Base-by-base conservation (phyloP, 2,113 vertebrate genomes). In the Hassar affinis region DNA sequence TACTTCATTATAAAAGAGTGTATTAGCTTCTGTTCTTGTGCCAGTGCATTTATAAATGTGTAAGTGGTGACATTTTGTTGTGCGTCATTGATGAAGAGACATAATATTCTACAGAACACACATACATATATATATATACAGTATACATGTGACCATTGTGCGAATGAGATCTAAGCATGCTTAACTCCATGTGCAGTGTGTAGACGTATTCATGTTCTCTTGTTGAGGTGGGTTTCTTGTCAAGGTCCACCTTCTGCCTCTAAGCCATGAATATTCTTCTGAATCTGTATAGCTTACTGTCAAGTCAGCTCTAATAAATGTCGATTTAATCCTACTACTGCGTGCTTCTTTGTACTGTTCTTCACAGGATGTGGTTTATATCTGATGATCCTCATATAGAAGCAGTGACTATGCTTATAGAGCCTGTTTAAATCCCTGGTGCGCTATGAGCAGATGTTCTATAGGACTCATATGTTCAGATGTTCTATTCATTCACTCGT, bases 151-250 rank as follows among this genome's bases (percentile, higher is more conserved):
- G 88, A 89, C 42, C 64, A 69, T 92, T 92, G 92, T 90, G 92
- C 92, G 91, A 91, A 87, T 90, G 93, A 93, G 92, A 90, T 68
- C 42, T 42, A 49, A 47, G 93, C 93, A 93, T 94, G 92, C 91
- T 91, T 88, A 87, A 51, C 69, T 85, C 89, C 91, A 88, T 84
- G 91, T 93, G 90, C 88, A 88, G 91, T 93, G 91, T 92, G 89
- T 85, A 54, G 72, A 62, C 47, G 38, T 86, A 54, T 86, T 76
- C 64, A 75, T 82, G 85, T 86, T 87, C 35, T 85, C 72, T 57
- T 81, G 59, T 54, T 81, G 84, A 72, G 77, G 71, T 85, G 77
- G 52, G 2, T 80, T 72, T 79, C 54, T 80, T 52, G 56, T 84
- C 74, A 78, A 85, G 64, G 72, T 68, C 57, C 82, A 69, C 45